These are phyloP conservation scores for Papilio demoleus DNA, from an alignment of 2,888 invertebrate species.

Conservation along the genomic window DNA sequence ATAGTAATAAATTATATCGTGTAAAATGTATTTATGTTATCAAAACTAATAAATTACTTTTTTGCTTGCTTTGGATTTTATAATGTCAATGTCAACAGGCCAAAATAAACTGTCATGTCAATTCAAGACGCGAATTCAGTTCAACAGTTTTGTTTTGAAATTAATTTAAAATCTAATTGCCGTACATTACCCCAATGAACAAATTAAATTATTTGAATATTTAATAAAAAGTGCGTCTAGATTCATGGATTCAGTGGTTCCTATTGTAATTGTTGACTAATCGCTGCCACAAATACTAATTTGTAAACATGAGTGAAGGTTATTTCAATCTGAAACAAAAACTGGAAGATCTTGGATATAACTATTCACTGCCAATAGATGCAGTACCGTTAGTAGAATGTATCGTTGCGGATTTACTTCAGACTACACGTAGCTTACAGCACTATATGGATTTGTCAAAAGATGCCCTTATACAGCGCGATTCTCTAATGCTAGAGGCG, in stretches of 20 bases:
- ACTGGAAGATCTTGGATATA: conserved; percentile 92
- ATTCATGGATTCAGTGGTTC: not conserved
- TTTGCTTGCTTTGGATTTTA: not conserved
- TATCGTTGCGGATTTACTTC: conserved; percentile 91
- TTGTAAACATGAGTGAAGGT: conserved; percentile 27
- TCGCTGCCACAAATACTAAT: not conserved
- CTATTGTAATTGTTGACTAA: not conserved
- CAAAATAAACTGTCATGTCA: not conserved
- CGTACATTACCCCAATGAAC: not conserved
- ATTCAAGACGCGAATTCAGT: not conserved
- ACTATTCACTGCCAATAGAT: conserved; percentile 88
- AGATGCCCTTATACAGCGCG: conserved; percentile 87
- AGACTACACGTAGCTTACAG: conserved; percentile 93
- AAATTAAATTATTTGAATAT: not conserved
- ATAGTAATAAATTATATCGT: too few species aligned
- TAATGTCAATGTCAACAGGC: not conserved
- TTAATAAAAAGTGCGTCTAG: not conserved
- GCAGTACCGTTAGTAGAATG: conserved; percentile 91
- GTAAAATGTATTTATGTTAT: too few species aligned
- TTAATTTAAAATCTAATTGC: not conserved
- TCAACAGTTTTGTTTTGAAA: conserved; percentile 13
- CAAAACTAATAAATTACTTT: too few species aligned
- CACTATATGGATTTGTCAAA: conserved; percentile 91
- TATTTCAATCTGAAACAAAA: conserved; percentile 71
- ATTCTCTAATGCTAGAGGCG: conserved; percentile 86